Percentiles rank a stretch among this genome's conserved stretches.
Conservation (phyloP, 2,113 vertebrate species). For the Lampris incognitus region DNA sequence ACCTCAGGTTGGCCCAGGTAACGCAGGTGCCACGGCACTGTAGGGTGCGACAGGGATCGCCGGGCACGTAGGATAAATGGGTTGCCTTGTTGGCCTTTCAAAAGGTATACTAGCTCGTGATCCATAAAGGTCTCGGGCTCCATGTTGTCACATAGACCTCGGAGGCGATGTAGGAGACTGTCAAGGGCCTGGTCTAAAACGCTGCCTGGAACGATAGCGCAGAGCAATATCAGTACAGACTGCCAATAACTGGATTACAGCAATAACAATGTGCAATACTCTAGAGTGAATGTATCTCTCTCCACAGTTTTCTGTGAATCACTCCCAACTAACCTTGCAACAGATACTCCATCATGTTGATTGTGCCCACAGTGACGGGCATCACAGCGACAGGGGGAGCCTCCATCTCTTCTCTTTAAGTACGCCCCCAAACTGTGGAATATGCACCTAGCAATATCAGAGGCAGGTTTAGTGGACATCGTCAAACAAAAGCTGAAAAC, state of each 20-base stretch:
- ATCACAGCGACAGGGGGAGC: constrained; percentile 93
- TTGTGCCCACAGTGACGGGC: constrained; percentile 92
- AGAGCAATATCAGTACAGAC: neutral
- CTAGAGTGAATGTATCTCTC: too few relatives aligned
- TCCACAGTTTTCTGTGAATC: too few relatives aligned
- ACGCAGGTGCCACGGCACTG: constrained; percentile 92
- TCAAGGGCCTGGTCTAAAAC: constrained; percentile 95
- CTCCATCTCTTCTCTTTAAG: constrained; percentile 82
- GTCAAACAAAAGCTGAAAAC: too few relatives aligned
- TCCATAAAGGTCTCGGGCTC: constrained; percentile 94
- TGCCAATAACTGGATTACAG: too few relatives aligned
- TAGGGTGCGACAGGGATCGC: constrained; percentile 88
- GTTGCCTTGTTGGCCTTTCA: constrained; percentile 97
- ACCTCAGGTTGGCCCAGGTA: constrained; percentile 97
- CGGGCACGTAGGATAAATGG: constrained; percentile 95
- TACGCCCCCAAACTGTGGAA: too few relatives aligned
- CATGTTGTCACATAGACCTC: constrained; percentile 97
- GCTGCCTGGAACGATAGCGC: constrained; percentile 82
- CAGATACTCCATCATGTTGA: constrained; percentile 97
- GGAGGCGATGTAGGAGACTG: constrained; percentile 93
- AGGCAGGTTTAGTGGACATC: too few relatives aligned
- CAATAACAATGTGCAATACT: too few relatives aligned
- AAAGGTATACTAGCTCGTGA: constrained; percentile 95
- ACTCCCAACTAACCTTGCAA: constrained; percentile 86
- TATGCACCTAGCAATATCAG: too few relatives aligned